These are phyloP conservation scores for Centropyge bicolor DNA, from an alignment of 2,797 vertebrate genomes.

Conservation along the genomic window DNA sequence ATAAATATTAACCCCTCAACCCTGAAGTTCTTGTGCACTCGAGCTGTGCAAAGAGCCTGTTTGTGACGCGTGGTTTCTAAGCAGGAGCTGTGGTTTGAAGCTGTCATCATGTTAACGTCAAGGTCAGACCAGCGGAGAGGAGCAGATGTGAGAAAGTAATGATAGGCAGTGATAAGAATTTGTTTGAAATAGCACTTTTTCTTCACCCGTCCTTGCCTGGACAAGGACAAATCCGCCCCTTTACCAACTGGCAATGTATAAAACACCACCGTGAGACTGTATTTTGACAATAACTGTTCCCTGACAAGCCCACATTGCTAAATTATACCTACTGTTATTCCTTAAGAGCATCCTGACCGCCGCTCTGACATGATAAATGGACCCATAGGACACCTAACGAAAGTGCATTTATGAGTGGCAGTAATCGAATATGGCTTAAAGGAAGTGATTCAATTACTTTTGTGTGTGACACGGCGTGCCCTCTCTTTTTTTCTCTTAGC, in stretches of 20 bases:
- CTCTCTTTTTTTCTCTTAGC: conserved; percentile 38
- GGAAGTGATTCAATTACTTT: conserved; percentile 76
- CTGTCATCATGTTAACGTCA: conserved; percentile 35
- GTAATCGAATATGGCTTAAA: conserved; percentile 74
- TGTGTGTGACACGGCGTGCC: conserved; percentile 65
- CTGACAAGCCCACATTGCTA: conserved; percentile 32
- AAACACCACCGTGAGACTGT: conserved; percentile 21
- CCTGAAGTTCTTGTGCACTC: background rate
- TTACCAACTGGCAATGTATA: conserved; percentile 9
- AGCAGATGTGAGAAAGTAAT: conserved; percentile 44
- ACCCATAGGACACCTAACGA: conserved; percentile 62
- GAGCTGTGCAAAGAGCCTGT: conserved; percentile 11
- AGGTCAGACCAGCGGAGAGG: conserved; percentile 40
- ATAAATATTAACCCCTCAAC: conserved; percentile 6
- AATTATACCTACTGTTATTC: conserved; percentile 57
- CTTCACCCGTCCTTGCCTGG: conserved; percentile 35
- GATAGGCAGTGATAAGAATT: conserved; percentile 30
- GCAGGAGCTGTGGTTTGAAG: conserved; percentile 26
- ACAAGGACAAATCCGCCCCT: conserved; percentile 47
- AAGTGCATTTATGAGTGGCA: conserved; percentile 73
- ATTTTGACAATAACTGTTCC: conserved; percentile 52
- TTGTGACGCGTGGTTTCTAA: conserved; percentile 41
- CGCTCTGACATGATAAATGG: conserved; percentile 54
- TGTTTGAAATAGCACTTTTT: conserved; percentile 45
- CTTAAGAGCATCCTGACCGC: conserved; percentile 56